Conservation (phyloP, 2,113 vertebrate genomes). For the Herpailurus yagouaroundi region DNA sequence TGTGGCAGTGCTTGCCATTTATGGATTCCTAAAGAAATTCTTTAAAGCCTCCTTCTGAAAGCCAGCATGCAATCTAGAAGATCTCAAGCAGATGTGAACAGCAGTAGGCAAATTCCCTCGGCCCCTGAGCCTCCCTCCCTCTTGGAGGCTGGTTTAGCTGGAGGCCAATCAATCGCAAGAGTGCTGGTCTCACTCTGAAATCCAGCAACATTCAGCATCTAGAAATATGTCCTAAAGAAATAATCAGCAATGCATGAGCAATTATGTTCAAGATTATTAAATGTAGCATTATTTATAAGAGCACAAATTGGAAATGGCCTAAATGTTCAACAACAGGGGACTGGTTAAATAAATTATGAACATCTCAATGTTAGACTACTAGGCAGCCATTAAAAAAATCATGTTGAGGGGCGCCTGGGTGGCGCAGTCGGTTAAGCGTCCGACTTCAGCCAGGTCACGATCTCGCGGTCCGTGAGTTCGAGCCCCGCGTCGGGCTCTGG, state of each 20-base stretch:
- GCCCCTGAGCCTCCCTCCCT: not conserved
- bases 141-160: not conserved
- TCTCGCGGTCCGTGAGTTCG: no score
- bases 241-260: slow-evolving; percentile 29
- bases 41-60: slow-evolving; percentile 8
- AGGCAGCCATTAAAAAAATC: slow-evolving; percentile 37
- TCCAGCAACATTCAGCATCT: not conserved
- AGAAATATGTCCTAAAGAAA: slow-evolving; percentile 67
- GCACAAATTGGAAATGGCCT: slow-evolving; percentile 60
- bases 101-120: not conserved
- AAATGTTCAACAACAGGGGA: slow-evolving; percentile 60
- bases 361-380: slow-evolving; percentile 28
- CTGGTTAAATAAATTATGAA: slow-evolving; percentile 70
- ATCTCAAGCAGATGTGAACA: slow-evolving; percentile 10
- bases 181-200: not conserved
- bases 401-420: no score
- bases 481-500: no score
- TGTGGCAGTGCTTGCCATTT: not conserved
- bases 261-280: slow-evolving; percentile 69
- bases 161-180: not conserved
- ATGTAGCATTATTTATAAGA: slow-evolving; percentile 67
- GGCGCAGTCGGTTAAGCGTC: no score
- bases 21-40: not conserved
- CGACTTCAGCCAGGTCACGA: no score
- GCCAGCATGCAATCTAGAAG: not conserved